Evolutionary conservation across 2,113 vertebrate genomes (phyloP), one percentile per base, ranked within the genome.

Genomic region (Phylloscopus trochilus): DNA sequence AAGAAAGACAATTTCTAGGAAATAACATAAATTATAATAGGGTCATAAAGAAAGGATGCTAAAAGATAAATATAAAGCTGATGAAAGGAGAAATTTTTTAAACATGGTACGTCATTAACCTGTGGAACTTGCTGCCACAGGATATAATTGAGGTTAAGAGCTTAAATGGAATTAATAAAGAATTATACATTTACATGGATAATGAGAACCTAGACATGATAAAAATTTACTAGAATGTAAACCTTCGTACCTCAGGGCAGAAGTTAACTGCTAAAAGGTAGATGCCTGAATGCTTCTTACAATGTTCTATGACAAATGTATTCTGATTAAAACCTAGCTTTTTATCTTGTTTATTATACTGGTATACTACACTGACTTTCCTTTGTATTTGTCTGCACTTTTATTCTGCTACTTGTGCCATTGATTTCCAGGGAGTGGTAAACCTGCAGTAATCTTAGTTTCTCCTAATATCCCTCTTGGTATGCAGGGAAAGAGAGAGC

Each of bases 81-180:
- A 91, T 70, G 52, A 85, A 92, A 89, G 18, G 17, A 83, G 43
- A 47, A 66, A 20, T 49, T 92, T 93, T 93, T 90, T 31, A 74
- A 89, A 52, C 63, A 70, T 39, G 60, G 53, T 77, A 70, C 0
- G 1, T 88, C 88, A 94, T 94, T 95, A 96, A 91, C 90, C 93
- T 80, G 35, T 62, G 79, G 63, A 88, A 94, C 75, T 92, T 91
- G 17, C 68, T 95, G 56, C 52, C 60, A 70, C 17, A 33, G 60
- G 51, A 72, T 83, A 56, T 92, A 95, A 93, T 86, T 90, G 83
- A 89, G 84, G 84, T 89, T 89, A 95, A 90, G 59, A 85, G n/a
- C 81, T 89, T 91, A 85, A 95, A 87, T 15, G 17, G 84, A 91
- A 95, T 91, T 92, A 94, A 93, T 92, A 83, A 92, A 94, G 39